phyloP scores from a whole-genome alignment of 1,140 invertebrate species.

The Drosophila littoralis region DNA sequence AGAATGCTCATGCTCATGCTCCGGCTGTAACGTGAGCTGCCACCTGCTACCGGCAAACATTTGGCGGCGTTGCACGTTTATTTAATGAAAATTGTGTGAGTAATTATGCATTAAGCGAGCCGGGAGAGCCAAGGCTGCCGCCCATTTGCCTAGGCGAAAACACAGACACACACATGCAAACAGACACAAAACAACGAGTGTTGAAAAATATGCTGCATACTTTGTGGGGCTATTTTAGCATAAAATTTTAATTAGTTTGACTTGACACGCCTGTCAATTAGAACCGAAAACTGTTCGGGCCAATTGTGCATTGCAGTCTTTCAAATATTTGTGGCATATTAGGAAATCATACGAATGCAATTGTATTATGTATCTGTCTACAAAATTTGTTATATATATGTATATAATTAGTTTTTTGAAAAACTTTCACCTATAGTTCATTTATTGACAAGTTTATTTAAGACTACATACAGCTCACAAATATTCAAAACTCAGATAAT shows the following conservation, averaged over 20 bases:
- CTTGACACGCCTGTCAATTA: constrained; percentile 48
- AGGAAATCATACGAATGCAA: constrained; percentile 13
- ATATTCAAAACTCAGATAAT: too few relatives aligned
- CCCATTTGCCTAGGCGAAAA: constrained; percentile 15
- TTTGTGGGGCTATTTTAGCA: constrained; percentile 61
- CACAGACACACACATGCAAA: constrained; percentile 7
- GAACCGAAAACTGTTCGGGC: constrained; percentile 21
- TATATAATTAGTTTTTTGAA: constrained; percentile 5
- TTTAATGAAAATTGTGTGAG: constrained; percentile 82
- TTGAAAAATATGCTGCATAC: constrained; percentile 58
- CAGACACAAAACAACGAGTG: constrained; percentile 17
- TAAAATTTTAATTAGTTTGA: constrained; percentile 79
- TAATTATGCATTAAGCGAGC: constrained; percentile 78
- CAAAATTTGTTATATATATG: background rate
- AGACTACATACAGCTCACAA: too few relatives aligned
- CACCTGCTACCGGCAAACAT: constrained; percentile 67
- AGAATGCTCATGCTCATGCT: constrained; percentile 15
- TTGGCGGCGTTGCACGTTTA: constrained; percentile 63
- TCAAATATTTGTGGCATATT: constrained; percentile 61
- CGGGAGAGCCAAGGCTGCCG: constrained; percentile 28
- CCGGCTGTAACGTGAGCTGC: constrained; percentile 17
- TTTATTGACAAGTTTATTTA: too few relatives aligned
- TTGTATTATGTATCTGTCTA: background rate
- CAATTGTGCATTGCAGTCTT: constrained; percentile 18
- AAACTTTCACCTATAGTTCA: too few relatives aligned